phyloP scores from a whole-genome alignment of 2,797 vertebrate genomes.

The Oreortyx pictus region DNA sequence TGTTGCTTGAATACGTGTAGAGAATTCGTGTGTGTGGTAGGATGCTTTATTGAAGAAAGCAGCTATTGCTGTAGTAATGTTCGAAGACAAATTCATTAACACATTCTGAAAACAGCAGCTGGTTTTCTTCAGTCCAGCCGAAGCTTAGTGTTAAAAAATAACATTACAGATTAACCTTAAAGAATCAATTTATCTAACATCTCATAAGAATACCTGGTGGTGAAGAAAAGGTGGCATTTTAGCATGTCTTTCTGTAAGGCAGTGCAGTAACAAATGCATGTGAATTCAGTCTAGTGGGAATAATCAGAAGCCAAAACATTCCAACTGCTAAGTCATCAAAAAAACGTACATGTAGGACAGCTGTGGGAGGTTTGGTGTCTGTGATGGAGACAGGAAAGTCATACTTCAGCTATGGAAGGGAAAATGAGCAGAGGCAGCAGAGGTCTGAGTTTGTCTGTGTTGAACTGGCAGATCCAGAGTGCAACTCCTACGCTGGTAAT shows the following conservation, averaged over 20 bases:
- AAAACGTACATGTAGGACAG: neutral
- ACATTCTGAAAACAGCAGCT: neutral
- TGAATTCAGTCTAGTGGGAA: neutral
- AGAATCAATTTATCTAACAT: neutral
- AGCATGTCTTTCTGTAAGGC: neutral
- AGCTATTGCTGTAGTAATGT: no score
- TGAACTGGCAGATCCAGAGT: neutral
- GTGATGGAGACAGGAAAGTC: neutral
- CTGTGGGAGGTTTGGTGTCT: neutral
- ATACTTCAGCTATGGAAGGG: neutral
- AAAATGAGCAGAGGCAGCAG: rapidly evolving
- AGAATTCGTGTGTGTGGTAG: no score
- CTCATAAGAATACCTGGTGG: neutral
- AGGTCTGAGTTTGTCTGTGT: neutral
- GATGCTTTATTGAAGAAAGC: no score
- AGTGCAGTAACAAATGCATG: neutral
- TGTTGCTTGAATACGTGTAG: no score
- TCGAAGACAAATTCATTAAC: neutral
- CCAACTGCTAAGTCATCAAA: neutral
- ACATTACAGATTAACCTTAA: neutral
- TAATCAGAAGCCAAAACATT: neutral
- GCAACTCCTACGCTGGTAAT: neutral
- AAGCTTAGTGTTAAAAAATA: neutral
- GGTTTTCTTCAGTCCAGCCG: neutral
- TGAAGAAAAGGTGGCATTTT: neutral